Evolutionary conservation across 2,113 vertebrate species (phyloP).

Genomic region (Erythrolamprus reginae): DNA sequence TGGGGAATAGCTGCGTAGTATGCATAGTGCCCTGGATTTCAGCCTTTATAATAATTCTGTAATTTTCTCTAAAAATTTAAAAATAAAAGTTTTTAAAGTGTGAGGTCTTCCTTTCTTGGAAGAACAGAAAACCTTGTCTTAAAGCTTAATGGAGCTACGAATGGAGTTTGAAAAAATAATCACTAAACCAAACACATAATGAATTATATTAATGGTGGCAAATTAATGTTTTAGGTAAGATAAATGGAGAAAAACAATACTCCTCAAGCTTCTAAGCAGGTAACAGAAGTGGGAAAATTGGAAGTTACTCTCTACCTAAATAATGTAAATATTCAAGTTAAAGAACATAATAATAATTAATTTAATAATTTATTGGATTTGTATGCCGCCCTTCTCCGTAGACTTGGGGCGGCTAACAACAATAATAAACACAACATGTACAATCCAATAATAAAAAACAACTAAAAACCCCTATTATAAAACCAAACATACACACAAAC

Average conservation of each 20-base stretch:
- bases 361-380: too few relatives aligned
- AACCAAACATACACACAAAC: too few relatives aligned
- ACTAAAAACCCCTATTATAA: too few relatives aligned
- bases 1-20: background rate
- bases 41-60: background rate
- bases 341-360: too few relatives aligned
- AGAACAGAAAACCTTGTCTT: background rate
- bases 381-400: too few relatives aligned
- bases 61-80: background rate
- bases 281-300: background rate
- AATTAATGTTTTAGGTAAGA: background rate
- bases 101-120: background rate
- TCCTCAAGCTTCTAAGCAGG: background rate
- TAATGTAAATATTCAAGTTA: background rate
- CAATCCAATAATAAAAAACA: too few relatives aligned
- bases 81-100: background rate
- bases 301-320: background rate
- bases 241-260: background rate
- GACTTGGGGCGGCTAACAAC: too few relatives aligned
- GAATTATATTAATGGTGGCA: background rate
- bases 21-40: background rate
- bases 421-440: too few relatives aligned
- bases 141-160: background rate
- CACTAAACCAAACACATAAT: background rate
- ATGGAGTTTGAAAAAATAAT: background rate